Percentiles rank a stretch among this genome's conserved stretches.
Conservation (phyloP, 2,888 invertebrate genomes). For the Campopleginae sp. region DNA sequence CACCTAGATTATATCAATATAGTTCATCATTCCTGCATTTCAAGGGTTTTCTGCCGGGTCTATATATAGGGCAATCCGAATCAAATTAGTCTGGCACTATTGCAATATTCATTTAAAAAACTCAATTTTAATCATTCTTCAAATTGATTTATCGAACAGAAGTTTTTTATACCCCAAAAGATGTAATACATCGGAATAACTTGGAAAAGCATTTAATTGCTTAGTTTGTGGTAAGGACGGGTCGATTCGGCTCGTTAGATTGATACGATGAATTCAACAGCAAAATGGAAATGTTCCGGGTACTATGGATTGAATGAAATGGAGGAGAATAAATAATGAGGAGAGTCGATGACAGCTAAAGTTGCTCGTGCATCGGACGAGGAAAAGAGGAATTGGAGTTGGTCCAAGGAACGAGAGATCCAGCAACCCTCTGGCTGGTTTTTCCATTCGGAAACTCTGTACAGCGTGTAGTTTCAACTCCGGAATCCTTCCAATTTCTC, state of each 20-base stretch:
- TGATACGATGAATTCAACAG: too few species aligned
- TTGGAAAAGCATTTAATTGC: too few species aligned
- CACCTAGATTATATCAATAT: background rate
- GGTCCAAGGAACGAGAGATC: conserved; percentile 27
- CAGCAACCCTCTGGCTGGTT: conserved; percentile 10
- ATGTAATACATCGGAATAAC: too few species aligned
- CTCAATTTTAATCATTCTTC: background rate
- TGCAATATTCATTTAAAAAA: background rate
- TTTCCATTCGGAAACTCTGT: background rate
- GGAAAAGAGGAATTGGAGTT: conserved; percentile 23
- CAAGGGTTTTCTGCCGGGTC: conserved; percentile 22
- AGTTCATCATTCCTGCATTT: background rate
- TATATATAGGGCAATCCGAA: background rate
- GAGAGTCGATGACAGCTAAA: background rate
- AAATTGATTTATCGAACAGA: background rate
- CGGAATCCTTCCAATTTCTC: conserved; percentile 12
- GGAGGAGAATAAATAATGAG: conserved; percentile 3
- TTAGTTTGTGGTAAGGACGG: too few species aligned
- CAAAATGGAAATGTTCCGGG: background rate
- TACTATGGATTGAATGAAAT: background rate
- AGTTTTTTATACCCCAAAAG: too few species aligned
- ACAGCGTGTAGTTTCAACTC: conserved; percentile 2
- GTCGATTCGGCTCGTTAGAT: too few species aligned
- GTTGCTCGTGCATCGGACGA: conserved; percentile 8
- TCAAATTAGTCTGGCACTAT: background rate